These are phyloP conservation scores for Drosophila oshimai DNA, from an alignment of 1,140 invertebrate species.

Conservation along the genomic window DNA sequence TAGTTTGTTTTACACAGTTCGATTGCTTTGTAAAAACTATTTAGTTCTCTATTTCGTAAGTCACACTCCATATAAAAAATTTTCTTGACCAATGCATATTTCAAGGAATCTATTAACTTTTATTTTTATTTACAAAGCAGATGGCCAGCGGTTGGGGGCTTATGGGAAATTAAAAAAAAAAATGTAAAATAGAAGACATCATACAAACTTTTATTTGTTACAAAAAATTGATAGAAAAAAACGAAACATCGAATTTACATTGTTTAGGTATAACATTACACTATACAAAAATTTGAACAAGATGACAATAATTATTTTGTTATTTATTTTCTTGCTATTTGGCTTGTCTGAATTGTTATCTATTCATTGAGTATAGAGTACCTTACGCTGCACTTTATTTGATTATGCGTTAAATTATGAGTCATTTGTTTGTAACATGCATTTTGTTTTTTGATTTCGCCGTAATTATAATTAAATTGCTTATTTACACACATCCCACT, in stretches of 20 bases:
- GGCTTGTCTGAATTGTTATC: slow-evolving; percentile 49
- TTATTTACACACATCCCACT: slow-evolving; percentile 61
- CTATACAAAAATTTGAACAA: slow-evolving; percentile 69
- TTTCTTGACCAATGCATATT: slow-evolving; percentile 35
- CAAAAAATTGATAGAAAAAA: too few species aligned
- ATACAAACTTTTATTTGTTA: too few species aligned
- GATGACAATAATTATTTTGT: slow-evolving; percentile 69
- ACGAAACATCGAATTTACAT: slow-evolving; percentile 28
- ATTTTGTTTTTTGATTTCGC: slow-evolving; percentile 13
- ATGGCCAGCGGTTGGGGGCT: slow-evolving; percentile 41
- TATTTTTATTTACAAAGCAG: slow-evolving; percentile 61
- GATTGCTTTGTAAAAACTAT: too few species aligned
- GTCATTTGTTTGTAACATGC: too few species aligned
- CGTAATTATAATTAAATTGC: slow-evolving; percentile 50
- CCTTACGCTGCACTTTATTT: slow-evolving; percentile 51
- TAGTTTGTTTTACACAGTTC: slow-evolving; percentile 61
- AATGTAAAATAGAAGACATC: slow-evolving; percentile 3
- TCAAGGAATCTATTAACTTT: slow-evolving; percentile 59
- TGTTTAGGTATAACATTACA: slow-evolving; percentile 28
- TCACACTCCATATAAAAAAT: neutral
- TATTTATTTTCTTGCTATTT: slow-evolving; percentile 26
- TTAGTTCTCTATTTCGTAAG: slow-evolving; percentile 38
- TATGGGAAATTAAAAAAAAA: slow-evolving; percentile 14
- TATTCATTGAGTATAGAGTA: slow-evolving; percentile 58
- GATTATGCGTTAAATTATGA: slow-evolving; percentile 60